Base-by-base conservation (phyloP, 2,888 invertebrate genomes). In the Acanthosepion lycidas region DNA sequence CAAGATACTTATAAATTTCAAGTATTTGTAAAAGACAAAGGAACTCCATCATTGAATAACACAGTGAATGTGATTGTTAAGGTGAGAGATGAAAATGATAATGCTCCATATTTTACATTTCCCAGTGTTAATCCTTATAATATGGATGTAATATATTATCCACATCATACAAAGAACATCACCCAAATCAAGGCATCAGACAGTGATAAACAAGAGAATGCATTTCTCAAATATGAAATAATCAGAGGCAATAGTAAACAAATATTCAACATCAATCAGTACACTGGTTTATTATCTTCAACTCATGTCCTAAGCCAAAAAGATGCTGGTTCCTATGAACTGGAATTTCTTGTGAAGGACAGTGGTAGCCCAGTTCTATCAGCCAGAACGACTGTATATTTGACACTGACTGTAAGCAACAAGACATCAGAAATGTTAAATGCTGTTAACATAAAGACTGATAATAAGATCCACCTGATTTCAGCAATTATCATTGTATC, bases 11-110 rank as follows among this genome's bases (percentile, higher is more conserved):
- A 78, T 33, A 78, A 78, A 8, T 78, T 78, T 78, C n/a, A 78
- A 78, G 78, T 78, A 15, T 78, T 78, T n/a, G 78, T 78, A 78
- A 78, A 33, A 78, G 78, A 78, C 78, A 78, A 78, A 78, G 78
- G 78, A 78, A 78, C n/a, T 15, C 78, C 78, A 78, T 78, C 78
- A 78, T 78, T 78, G 78, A 78, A 78, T 78, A 78, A 78, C n/a
- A 78, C 78, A n/a, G 78, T 78, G 78, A 78, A 33, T 78, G 78
- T 78, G 15, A 78, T 78, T 78, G 78, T 78, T 78, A 78, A 78
- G n/a, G 78, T 78, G 78, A 78, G 78, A 78, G 78, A 78, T 78
- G 78, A 78, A 78, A 78, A 78, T 78, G 78, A 78, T 78, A 78
- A 78, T 78, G 78, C n/a, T 78, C 78, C 78, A 78, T 78, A 78